Base-by-base conservation (phyloP, 2,797 vertebrate genomes). In the Neosilurus hyrtlii region DNA sequence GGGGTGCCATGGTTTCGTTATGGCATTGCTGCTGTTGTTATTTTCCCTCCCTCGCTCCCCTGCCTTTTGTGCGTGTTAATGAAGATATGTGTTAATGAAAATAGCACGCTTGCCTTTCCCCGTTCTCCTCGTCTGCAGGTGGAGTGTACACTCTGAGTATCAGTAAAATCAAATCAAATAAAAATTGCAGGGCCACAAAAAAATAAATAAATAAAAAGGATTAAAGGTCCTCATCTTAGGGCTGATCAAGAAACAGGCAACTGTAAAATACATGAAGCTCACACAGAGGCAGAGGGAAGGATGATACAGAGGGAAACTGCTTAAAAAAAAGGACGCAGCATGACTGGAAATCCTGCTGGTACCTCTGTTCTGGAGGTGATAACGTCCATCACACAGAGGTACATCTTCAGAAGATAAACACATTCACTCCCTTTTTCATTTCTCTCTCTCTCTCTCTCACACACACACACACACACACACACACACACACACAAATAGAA, bases 171-270 rank as follows among this genome's bases (percentile, higher is more conserved):
- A 43, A 43, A 43, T 43, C 4, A 43, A 43, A 43, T 43, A 8
- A 43, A 43, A 43, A 43, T 43, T 43, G 43, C 43, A 43, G 43
- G 43, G 43, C 43, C 43, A 43, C 43, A 43, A 43, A 5, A 43
- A 43, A 43, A 43, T 5, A 43, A 43, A 43, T 5, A 43, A 89
- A 88, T 12, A 90, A 92, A 89, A 65, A 80, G 91, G 91, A 94
- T 92, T 93, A 93, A 93, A 93, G 89, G 92, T 93, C 91, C 92
- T 92, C 91, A 91, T 92, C 92, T 91, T 89, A 87, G 66, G 89
- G 88, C 88, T 89, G 90, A 93, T 93, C 90, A 93, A 92, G 20
- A 94, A 90, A 92, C 15, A 56, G 80, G n/a, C n/a, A 87, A 90
- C 91, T 91, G 78, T 87, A 88, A 89, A 92, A 92, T 90, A 88